Percentiles rank a stretch among this genome's conserved stretches.
phyloP scores from a whole-genome alignment of 2,113 vertebrate genomes.

The Dipodomys spectabilis region DNA sequence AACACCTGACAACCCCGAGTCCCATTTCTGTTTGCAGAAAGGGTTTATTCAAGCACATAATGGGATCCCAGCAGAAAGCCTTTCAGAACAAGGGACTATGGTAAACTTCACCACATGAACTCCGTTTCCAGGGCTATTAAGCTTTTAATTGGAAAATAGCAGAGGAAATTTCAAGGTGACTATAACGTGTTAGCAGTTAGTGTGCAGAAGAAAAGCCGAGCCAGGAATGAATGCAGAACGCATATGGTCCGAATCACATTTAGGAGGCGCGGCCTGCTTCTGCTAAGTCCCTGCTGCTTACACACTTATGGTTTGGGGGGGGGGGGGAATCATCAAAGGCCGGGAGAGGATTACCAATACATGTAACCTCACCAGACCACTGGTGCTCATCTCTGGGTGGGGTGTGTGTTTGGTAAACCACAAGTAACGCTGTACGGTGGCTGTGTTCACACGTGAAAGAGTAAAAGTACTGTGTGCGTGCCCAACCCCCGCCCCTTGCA shows the following conservation, averaged over 20 bases:
- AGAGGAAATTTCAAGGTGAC: conserved; percentile 98
- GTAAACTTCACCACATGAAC: conserved; percentile 96
- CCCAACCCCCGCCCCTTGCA: background rate
- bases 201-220: conserved; percentile 80
- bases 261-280: conserved; percentile 70
- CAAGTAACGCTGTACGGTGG: conserved; percentile 46
- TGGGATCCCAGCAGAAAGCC: conserved; percentile 94
- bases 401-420: conserved; percentile 39
- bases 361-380: conserved; percentile 41
- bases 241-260: conserved; percentile 86
- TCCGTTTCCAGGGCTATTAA: conserved; percentile 99
- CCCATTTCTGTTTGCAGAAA: conserved; percentile 94
- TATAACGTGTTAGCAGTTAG: conserved; percentile 91
- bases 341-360: conserved; percentile 42
- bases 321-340: conserved; percentile 73
- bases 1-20: conserved; percentile 93
- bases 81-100: conserved; percentile 91
- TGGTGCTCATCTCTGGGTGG: conserved; percentile 17
- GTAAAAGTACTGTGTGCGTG: background rate
- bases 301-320: conserved; percentile 43
- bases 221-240: conserved; percentile 81
- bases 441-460: conserved; percentile 14
- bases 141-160: conserved; percentile 99
- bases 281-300: conserved; percentile 30
- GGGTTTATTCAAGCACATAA: conserved; percentile 99